These are phyloP conservation scores for Darevskia mixta DNA, from an alignment of 2,797 vertebrate species.

Conservation along the genomic window DNA sequence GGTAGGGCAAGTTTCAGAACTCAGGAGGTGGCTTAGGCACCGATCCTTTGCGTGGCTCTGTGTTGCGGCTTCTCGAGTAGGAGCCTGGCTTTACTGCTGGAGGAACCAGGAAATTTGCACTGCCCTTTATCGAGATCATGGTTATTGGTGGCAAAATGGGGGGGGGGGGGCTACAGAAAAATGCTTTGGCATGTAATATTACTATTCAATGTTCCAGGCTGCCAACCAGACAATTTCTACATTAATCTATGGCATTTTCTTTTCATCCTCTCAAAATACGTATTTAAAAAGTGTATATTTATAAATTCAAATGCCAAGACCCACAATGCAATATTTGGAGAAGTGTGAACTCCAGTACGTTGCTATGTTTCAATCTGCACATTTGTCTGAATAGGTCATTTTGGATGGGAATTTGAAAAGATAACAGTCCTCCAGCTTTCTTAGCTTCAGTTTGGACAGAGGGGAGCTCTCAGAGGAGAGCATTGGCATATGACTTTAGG, in stretches of 20 bases:
- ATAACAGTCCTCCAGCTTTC: background rate
- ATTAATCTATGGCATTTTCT: background rate
- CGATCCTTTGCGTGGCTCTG: constrained; percentile 43
- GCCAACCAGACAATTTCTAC: background rate
- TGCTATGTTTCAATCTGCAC: background rate
- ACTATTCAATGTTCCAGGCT: background rate
- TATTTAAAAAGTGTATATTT: background rate
- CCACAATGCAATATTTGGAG: background rate
- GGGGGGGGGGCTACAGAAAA: background rate
- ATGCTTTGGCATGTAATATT: no score
- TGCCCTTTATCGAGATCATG: constrained; percentile 29
- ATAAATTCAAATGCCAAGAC: no score
- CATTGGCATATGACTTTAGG: background rate
- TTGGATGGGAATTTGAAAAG: background rate
- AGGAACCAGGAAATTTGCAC: constrained; percentile 50
- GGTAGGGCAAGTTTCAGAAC: constrained; percentile 48
- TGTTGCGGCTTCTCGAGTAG: constrained; percentile 37
- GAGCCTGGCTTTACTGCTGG: constrained; percentile 45
- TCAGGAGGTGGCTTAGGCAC: constrained; percentile 44
- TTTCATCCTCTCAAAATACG: background rate
- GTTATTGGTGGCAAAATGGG: constrained; percentile 3
- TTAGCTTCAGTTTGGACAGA: background rate
- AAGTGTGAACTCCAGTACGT: background rate
- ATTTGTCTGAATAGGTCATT: background rate
- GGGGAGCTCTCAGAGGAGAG: background rate